Percentiles rank a stretch among this genome's conserved stretches.
phyloP scores from a whole-genome alignment of 2,797 vertebrate species.

The Clarias platycephalus region DNA sequence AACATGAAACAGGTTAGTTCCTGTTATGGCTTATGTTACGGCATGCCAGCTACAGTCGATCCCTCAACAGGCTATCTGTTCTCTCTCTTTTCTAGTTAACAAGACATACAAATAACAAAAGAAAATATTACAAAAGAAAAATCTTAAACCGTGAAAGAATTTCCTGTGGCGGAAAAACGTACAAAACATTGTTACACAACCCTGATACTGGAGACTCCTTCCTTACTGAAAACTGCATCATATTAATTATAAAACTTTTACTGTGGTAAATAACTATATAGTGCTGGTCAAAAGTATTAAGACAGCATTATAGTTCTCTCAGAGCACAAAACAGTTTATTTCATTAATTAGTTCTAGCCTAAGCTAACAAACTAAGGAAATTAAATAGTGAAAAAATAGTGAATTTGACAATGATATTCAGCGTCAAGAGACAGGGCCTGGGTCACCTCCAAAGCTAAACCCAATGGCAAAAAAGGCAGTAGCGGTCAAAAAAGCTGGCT shows the following conservation, averaged over 20 bases:
- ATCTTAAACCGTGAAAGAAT: not conserved
- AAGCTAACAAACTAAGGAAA: no score
- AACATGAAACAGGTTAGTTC: not conserved
- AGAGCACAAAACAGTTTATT: no score
- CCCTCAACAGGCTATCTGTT: not conserved
- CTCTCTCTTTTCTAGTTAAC: not conserved
- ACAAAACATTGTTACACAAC: not conserved
- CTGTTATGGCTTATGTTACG: not conserved
- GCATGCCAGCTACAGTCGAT: not conserved
- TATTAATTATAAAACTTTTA: not conserved
- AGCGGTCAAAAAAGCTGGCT: no score
- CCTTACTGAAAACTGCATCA: not conserved
- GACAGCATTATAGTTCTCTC: no score
- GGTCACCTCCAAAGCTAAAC: no score
- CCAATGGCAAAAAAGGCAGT: no score
- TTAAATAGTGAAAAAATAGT: no score
- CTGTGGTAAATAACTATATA: not conserved
- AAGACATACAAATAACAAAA: not conserved
- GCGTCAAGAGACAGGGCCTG: no score
- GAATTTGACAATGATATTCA: no score
- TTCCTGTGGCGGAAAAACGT: not conserved
- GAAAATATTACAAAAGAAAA: not conserved
- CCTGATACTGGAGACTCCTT: not conserved
- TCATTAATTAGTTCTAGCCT: no score
- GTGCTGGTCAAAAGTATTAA: no score